Percentiles rank a stretch among this genome's conserved stretches.
Conservation (phyloP, 2,113 vertebrate genomes). For the Chionomys nivalis region DNA sequence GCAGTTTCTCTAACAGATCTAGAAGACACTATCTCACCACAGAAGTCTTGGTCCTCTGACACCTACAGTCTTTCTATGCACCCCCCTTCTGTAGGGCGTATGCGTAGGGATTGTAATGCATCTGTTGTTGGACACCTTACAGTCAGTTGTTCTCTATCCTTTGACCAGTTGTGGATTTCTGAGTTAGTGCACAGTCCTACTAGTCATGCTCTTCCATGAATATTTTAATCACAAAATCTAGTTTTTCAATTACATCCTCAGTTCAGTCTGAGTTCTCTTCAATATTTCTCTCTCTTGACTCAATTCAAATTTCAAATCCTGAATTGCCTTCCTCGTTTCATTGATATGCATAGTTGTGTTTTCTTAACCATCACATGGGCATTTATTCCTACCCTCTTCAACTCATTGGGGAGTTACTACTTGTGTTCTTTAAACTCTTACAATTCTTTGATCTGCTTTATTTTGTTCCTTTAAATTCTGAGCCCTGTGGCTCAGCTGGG, state of each 20-base stretch:
- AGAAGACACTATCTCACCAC: neutral
- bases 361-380: neutral
- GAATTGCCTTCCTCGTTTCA: neutral
- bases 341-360: too few species aligned
- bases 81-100: neutral
- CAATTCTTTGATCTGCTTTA: neutral
- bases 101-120: neutral
- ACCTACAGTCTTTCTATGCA: neutral
- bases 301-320: neutral
- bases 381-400: neutral
- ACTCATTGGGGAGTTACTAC: neutral
- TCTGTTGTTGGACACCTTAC: neutral
- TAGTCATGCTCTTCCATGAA: neutral
- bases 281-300: neutral
- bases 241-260: neutral
- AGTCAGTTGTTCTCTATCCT: neutral
- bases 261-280: neutral
- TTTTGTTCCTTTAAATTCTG: neutral
- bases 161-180: neutral
- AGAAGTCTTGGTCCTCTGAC: neutral
- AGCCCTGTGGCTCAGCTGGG: neutral
- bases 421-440: neutral
- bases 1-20: neutral
- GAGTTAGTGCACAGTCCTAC: too few species aligned
- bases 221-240: neutral